Base-by-base conservation (phyloP, 2,888 invertebrate genomes). In the Gibbula magus region DNA sequence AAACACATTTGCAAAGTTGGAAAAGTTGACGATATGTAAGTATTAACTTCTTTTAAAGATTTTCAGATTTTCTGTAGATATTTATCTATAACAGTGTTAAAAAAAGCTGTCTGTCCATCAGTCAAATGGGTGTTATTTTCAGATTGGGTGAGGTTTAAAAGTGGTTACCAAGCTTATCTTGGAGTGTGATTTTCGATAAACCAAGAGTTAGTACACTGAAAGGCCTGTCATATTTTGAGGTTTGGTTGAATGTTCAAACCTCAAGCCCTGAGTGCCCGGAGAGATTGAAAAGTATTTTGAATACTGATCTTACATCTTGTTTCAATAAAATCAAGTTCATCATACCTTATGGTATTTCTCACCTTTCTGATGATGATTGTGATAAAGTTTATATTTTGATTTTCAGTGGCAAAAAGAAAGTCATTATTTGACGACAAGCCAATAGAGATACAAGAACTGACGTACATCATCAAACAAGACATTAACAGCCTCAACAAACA, bases 341-440 rank as follows among this genome's bases (percentile, higher is more conserved):
- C 56, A 73, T 74, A 18, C 51, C 35, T 5, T 32, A 35, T 79
- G 16, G 22, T 51, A 10, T 2, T 35, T 29, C 25, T 29, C 18
- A 39, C 52, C 2, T 0, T 3, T 45, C 3, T 20, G 25, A 18
- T 77, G 25, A 16, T 51, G 18, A n/a, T 25, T 35, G 25, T 51
- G 51, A 52, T 39, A 35, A 51, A n/a, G 20, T 32, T 10, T 13
- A 16, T 39, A 22, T 76, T 77, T 78, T 81, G 66, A 39, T 74
- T 83, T 84, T 61, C 89, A 92, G 92, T 99, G 95, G 99, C 99
- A n/a, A 99, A 98, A 94, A 96, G 97, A 91, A 98, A 98, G 93
- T 98, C 98, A 0, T 94, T 99, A 78, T 99, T 99, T 94, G 98
- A 99, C 93, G 99, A 99, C 92, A 95, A 97, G 93, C 97, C 98